A percentile compares a stretch with the other conserved stretches of the same genome.
Evolutionary conservation across 2,797 vertebrate species (phyloP).

Genomic region (Gadopsis marmoratus): DNA sequence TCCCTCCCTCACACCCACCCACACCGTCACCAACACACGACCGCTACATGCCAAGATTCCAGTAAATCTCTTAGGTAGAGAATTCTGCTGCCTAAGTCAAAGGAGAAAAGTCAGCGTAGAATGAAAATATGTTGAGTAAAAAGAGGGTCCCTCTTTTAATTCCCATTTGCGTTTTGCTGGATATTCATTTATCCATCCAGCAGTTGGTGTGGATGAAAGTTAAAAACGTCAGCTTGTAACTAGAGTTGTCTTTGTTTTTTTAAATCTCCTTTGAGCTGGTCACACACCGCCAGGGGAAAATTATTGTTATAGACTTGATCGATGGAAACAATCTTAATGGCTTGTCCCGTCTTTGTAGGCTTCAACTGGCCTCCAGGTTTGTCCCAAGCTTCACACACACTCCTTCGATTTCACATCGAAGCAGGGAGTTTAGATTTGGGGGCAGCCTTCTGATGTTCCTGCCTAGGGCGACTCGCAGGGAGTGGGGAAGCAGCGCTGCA

Average conservation of each 20-base stretch:
- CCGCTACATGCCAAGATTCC: slow-evolving; percentile 13
- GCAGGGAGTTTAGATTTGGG: neutral
- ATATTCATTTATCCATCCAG: neutral
- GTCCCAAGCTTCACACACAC: neutral
- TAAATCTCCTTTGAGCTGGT: neutral
- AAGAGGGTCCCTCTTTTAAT: neutral
- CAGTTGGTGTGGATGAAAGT: neutral
- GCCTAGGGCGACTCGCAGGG: neutral
- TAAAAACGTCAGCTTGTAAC: neutral
- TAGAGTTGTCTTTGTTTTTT: neutral
- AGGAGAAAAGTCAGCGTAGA: neutral
- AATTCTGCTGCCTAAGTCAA: neutral
- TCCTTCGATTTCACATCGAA: neutral
- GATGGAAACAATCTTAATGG: neutral
- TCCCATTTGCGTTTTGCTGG: neutral
- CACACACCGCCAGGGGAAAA: neutral
- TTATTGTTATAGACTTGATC: neutral
- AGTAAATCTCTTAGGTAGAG: neutral
- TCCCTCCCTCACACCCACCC: slow-evolving; percentile 33
- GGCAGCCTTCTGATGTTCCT: too few relatives aligned
- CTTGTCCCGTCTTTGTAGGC: neutral
- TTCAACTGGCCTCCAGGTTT: neutral
- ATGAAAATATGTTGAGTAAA: neutral
- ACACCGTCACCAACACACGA: slow-evolving; percentile 40
- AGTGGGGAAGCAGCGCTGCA: too few relatives aligned